Conservation (phyloP, 2,113 vertebrate genomes). For the Ochotona princeps region DNA sequence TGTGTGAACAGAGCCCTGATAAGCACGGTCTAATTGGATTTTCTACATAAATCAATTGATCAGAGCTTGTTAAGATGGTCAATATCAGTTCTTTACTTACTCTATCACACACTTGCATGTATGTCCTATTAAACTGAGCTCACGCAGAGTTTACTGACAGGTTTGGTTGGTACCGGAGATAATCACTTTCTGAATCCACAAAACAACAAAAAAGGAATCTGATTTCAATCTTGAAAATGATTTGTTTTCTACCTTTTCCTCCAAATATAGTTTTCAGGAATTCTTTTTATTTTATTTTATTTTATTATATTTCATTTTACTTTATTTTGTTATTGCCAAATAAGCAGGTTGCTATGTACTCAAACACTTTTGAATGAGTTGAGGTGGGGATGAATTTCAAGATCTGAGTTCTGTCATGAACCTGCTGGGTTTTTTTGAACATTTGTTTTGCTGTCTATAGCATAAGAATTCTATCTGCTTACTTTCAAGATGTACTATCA, state of each 20-base stretch:
- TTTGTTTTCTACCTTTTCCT: background rate
- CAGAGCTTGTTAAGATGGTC: constrained; percentile 60
- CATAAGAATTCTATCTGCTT: background rate
- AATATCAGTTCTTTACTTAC: constrained; percentile 12
- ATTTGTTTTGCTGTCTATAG: background rate
- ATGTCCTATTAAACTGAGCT: constrained; percentile 30
- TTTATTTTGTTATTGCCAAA: background rate
- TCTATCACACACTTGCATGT: constrained; percentile 6
- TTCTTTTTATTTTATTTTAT: background rate
- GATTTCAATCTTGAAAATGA: too few relatives aligned
- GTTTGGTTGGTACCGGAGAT: background rate
- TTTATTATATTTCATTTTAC: background rate
- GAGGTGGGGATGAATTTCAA: background rate
- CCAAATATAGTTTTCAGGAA: background rate
- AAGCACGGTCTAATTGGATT: constrained; percentile 60
- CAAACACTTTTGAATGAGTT: background rate
- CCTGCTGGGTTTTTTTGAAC: background rate
- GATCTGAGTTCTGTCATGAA: background rate
- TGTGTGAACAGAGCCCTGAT: background rate
- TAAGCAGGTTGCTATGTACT: background rate
- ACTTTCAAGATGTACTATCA: background rate
- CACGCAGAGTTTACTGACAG: constrained; percentile 47
- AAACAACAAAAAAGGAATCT: background rate
- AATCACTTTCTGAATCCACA: background rate
- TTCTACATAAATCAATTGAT: constrained; percentile 59